These are phyloP conservation scores for Mormyrus proboscirostris DNA, from an alignment of 2,797 vertebrate species.

Conservation along the genomic window DNA sequence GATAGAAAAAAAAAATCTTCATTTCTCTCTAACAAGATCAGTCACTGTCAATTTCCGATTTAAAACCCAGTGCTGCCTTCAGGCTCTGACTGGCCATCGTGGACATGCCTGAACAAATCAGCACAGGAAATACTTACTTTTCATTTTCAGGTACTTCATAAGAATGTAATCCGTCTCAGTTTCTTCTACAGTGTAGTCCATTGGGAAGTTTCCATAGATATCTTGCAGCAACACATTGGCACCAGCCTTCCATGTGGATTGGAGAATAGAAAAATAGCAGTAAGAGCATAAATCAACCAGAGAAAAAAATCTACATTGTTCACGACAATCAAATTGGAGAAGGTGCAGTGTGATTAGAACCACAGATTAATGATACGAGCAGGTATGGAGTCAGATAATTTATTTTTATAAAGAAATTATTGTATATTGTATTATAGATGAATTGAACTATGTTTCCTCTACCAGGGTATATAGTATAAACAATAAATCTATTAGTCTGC, in stretches of 20 bases:
- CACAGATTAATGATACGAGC: neutral
- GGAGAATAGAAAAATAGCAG: neutral
- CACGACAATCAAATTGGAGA: neutral
- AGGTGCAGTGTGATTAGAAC: neutral
- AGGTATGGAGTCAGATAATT: neutral
- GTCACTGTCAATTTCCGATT: neutral
- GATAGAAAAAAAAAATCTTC: neutral
- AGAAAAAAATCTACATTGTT: neutral
- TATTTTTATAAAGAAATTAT: neutral
- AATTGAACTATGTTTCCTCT: neutral
- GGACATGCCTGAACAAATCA: neutral
- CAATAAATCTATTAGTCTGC: neutral
- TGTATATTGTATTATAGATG: neutral
- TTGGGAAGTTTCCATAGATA: conserved; percentile 77
- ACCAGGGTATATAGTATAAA: neutral
- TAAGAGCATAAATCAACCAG: neutral
- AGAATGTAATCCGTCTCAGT: conserved; percentile 82
- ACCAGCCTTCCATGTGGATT: conserved; percentile 64
- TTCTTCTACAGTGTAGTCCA: conserved; percentile 82
- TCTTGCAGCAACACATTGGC: conserved; percentile 86
- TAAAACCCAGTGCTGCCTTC: neutral
- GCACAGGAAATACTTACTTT: conserved; percentile 59
- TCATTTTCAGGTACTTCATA: conserved; percentile 79
- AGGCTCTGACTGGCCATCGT: neutral
- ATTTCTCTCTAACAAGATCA: neutral